A percentile compares a stretch with the other conserved stretches of the same genome.
Evolutionary conservation across 2,113 vertebrate genomes (phyloP).

Genomic region (Carollia perspicillata): DNA sequence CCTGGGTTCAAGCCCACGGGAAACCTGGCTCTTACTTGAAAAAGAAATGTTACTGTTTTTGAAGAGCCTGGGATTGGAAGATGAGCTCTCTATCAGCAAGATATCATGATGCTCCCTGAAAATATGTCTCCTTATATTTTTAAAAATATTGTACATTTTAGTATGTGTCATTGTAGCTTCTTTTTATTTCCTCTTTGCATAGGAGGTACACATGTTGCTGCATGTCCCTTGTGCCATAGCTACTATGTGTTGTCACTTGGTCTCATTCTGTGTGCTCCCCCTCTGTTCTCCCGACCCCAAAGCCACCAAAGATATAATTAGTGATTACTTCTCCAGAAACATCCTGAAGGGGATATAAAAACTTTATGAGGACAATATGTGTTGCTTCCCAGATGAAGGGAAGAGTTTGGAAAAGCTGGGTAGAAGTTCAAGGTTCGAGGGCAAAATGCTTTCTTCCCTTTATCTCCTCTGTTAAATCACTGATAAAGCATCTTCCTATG

Average conservation of each 20-base stretch:
- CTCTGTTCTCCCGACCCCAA: neutral
- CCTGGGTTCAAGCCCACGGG: neutral
- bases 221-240: neutral
- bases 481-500: neutral
- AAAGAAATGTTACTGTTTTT: neutral
- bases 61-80: neutral
- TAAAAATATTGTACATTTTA: neutral
- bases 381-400: neutral
- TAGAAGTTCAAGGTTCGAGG: neutral
- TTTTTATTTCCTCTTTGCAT: neutral
- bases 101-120: neutral
- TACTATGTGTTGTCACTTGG: neutral
- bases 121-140: neutral
- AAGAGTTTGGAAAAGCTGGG: neutral
- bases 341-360: neutral
- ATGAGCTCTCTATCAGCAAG: neutral
- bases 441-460: neutral
- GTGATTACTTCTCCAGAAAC: constrained; percentile 17
- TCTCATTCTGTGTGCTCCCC: neutral
- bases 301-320: neutral
- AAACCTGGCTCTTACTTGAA: neutral
- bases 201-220: neutral
- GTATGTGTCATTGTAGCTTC: neutral
- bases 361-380: neutral
- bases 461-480: neutral